A percentile compares a stretch with the other conserved stretches of the same genome.
Conservation (phyloP, 2,797 vertebrate species). For the Leptatherina wallacei region DNA sequence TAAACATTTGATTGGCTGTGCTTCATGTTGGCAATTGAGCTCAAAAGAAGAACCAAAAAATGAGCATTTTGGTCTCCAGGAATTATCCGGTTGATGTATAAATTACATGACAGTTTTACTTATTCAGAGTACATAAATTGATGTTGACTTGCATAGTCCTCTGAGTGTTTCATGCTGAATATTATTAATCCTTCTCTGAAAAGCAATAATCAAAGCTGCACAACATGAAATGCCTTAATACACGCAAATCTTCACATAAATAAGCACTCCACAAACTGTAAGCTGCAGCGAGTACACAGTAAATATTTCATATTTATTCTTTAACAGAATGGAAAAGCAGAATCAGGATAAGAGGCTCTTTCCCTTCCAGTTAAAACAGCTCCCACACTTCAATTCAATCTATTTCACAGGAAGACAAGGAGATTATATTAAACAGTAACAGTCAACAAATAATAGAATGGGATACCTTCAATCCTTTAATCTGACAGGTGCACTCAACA, state of each 20-base stretch:
- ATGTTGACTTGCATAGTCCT: slow-evolving; percentile 69
- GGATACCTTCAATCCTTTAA: slow-evolving; percentile 79
- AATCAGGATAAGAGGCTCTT: slow-evolving; percentile 59
- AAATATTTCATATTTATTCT: slow-evolving; percentile 74
- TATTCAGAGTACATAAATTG: slow-evolving; percentile 72
- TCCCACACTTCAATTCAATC: slow-evolving; percentile 67
- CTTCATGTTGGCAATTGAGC: slow-evolving; percentile 38
- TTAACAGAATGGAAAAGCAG: slow-evolving; percentile 54
- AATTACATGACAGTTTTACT: slow-evolving; percentile 55
- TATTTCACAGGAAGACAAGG: slow-evolving; percentile 63
- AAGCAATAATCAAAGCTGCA: slow-evolving; percentile 76
- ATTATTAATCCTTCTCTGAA: slow-evolving; percentile 72
- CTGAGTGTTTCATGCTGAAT: slow-evolving; percentile 69
- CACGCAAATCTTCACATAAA: slow-evolving; percentile 21
- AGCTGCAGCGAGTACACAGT: slow-evolving; percentile 40
- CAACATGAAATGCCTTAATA: slow-evolving; percentile 60
- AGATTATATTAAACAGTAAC: slow-evolving; percentile 74
- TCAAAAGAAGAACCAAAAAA: slow-evolving; percentile 25
- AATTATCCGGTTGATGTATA: slow-evolving; percentile 46
- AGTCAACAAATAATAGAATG: slow-evolving; percentile 75
- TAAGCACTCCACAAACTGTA: slow-evolving; percentile 30
- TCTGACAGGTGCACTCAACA: slow-evolving; percentile 78
- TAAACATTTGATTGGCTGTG: slow-evolving; percentile 39
- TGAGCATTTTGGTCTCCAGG: slow-evolving; percentile 28
- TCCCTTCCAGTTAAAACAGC: slow-evolving; percentile 62